Conservation (phyloP, 2,113 vertebrate species). For the Carollia perspicillata region DNA sequence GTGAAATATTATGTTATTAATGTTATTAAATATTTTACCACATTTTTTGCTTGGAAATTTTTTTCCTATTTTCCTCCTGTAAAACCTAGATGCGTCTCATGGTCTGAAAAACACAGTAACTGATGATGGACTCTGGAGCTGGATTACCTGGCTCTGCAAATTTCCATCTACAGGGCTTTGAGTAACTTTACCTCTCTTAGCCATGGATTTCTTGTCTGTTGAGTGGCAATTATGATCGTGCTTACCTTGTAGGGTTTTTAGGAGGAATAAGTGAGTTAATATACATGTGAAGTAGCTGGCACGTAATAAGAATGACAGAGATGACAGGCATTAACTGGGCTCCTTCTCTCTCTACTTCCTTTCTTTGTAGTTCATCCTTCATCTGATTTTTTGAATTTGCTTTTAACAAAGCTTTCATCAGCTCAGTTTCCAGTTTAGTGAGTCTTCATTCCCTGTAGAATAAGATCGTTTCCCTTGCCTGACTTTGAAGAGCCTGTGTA, state of each 20-base stretch:
- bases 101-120: too few species aligned
- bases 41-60: too few species aligned
- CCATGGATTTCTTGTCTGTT: background rate
- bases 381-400: background rate
- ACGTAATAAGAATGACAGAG: background rate
- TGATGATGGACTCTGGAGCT: background rate
- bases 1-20: too few species aligned
- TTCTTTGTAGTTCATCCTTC: background rate
- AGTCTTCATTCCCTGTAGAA: background rate
- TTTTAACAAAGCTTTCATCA: constrained; percentile 6
- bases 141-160: background rate
- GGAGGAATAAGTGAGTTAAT: background rate
- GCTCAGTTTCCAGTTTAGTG: background rate
- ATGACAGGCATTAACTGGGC: background rate
- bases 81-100: too few species aligned
- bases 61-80: too few species aligned
- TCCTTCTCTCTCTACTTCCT: background rate
- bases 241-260: background rate
- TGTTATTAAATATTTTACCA: too few species aligned
- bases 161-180: background rate
- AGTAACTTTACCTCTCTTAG: background rate
- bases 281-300: background rate
- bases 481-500: background rate
- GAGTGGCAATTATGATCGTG: background rate
- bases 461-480: background rate